Percentiles rank a stretch among this genome's conserved stretches.
Conservation (phyloP, 2,113 vertebrate genomes). For the Ploceus nigricollis region DNA sequence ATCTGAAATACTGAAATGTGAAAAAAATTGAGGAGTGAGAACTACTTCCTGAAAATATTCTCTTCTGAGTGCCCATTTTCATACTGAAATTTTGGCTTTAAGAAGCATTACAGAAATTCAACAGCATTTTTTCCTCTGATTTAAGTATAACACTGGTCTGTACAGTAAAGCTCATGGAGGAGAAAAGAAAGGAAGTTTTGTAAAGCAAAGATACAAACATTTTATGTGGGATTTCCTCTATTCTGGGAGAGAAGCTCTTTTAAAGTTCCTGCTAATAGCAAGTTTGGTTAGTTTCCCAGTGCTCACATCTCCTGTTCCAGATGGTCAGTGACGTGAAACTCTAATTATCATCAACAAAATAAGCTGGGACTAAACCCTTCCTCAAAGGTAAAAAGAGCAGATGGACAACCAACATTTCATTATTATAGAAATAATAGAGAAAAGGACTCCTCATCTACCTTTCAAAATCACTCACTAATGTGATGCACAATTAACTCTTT, state of each 20-base stretch:
- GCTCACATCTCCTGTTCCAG: constrained; percentile 39
- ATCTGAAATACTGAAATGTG: background rate
- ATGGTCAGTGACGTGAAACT: constrained; percentile 50
- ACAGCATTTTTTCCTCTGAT: background rate
- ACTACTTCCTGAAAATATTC: background rate
- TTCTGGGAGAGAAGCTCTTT: constrained; percentile 6
- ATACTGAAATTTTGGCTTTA: constrained; percentile 4
- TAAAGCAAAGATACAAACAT: background rate
- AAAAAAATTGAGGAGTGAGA: background rate
- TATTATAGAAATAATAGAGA: constrained; percentile 35
- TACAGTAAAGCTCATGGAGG: background rate
- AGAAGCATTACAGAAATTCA: background rate
- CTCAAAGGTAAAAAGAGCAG: constrained; percentile 63
- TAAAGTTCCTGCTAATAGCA: constrained; percentile 23
- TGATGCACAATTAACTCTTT: background rate
- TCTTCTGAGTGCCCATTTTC: background rate
- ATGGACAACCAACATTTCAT: constrained; percentile 43
- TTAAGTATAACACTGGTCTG: background rate
- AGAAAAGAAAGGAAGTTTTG: background rate
- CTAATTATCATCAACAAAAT: constrained; percentile 53
- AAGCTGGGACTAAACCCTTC: constrained; percentile 41
- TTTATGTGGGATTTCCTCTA: background rate
- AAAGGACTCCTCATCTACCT: background rate
- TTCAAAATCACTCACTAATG: background rate
- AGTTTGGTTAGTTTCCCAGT: constrained; percentile 44